A percentile compares a stretch with the other conserved stretches of the same genome.
Evolutionary conservation across 1,140 invertebrate genomes (phyloP).

Genomic region (Lysiphlebus fabarum): DNA sequence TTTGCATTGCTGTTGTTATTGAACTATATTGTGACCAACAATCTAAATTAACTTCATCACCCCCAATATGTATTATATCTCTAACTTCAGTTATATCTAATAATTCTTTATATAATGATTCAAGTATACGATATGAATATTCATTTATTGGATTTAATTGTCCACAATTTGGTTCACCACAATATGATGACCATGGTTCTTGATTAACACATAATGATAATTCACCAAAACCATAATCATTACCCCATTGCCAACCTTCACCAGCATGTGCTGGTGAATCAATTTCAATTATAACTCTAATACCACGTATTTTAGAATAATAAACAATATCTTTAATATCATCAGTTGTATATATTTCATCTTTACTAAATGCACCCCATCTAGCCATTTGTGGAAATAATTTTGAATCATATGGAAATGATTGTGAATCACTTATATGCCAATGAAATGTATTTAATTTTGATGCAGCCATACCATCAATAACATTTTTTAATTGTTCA

Average conservation of each 20-base stretch:
- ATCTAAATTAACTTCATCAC: slow-evolving; percentile 78
- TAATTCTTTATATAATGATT: slow-evolving; percentile 61
- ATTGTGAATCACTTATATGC: slow-evolving; percentile 82
- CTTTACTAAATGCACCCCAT: slow-evolving; percentile 68
- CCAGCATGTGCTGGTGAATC: slow-evolving; percentile 83
- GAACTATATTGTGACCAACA: slow-evolving; percentile 67
- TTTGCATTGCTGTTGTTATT: slow-evolving; percentile 55
- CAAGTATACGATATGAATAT: slow-evolving; percentile 67
- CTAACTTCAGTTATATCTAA: slow-evolving; percentile 48
- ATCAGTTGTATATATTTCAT: slow-evolving; percentile 67
- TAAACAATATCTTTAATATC: slow-evolving; percentile 68
- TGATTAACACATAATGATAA: slow-evolving; percentile 72
- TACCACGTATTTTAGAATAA: slow-evolving; percentile 70
- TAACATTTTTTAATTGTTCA: slow-evolving; percentile 62
- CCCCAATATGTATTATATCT: slow-evolving; percentile 79
- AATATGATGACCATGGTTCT: slow-evolving; percentile 70
- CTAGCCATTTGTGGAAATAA: slow-evolving; percentile 72
- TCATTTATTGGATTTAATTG: slow-evolving; percentile 80
- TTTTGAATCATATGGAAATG: slow-evolving; percentile 74
- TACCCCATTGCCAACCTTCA: slow-evolving; percentile 78
- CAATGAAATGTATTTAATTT: slow-evolving; percentile 86
- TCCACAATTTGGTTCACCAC: slow-evolving; percentile 81
- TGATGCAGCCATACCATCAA: slow-evolving; percentile 77
- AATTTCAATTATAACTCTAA: slow-evolving; percentile 77
- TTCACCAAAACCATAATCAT: slow-evolving; percentile 64